These are phyloP conservation scores for Xiphophorus birchmanni DNA, from an alignment of 2,797 vertebrate genomes.

Conservation along the genomic window DNA sequence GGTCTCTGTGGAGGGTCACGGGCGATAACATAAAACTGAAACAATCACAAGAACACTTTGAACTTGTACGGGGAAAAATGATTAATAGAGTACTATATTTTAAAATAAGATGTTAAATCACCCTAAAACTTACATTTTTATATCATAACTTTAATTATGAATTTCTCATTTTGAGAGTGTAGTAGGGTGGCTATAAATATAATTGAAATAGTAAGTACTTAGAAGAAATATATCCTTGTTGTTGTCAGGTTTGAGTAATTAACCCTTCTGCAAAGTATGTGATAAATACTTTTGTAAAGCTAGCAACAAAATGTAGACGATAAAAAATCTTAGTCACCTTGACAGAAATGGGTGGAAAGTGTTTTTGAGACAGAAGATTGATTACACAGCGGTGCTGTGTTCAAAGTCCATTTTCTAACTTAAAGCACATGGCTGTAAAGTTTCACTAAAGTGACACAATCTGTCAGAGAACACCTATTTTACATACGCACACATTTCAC, in stretches of 20 bases:
- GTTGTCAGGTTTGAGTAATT: not conserved
- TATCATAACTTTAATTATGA: not conserved
- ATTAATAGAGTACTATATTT: not conserved
- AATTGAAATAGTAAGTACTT: not conserved
- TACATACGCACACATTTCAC: not conserved
- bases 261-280: not conserved
- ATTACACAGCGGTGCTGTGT: conserved; percentile 36
- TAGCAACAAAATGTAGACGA: not conserved
- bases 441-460: conserved; percentile 32
- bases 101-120: not conserved
- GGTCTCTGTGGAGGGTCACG: not conserved
- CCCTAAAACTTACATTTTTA: not conserved
- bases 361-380: conserved; percentile 28
- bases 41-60: not conserved
- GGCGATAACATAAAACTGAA: not conserved
- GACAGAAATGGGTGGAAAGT: not conserved
- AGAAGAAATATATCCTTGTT: not conserved
- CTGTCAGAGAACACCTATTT: conserved; percentile 17
- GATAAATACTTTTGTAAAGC: not conserved
- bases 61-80: not conserved
- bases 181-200: not conserved
- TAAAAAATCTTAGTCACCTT: not conserved
- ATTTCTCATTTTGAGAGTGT: not conserved
- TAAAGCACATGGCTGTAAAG: conserved; percentile 52
- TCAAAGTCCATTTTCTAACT: conserved; percentile 56